Base-by-base conservation (phyloP, 2,797 vertebrate genomes). In the Lindbergichthys nudifrons region DNA sequence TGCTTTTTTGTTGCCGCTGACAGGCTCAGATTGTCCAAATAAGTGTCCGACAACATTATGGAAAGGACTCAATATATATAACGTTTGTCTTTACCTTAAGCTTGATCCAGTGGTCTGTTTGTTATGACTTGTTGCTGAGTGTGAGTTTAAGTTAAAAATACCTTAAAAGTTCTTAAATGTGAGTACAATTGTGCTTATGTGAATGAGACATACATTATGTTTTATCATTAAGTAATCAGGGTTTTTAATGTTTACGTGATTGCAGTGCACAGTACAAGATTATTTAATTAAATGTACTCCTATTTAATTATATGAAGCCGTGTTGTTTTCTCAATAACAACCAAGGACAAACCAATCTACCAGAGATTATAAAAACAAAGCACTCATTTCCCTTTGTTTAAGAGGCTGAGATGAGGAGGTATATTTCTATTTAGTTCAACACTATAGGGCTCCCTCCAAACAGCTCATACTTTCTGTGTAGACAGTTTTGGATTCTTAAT, bases 401-500 rank as follows among this genome's bases (percentile, higher is more conserved):
- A 59, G n/a, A 47, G 9, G 9, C 45, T 60, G 4, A 57, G 43
- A 45, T 0, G 1, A 56, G 46, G 21, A 21, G 16, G 4, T 6
- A 10, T 61, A 15, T 75, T 71, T 60, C 6, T 47, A 8, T 43
- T 32, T 47, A 30, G 16, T 26, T 32, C 62, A 7, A 43, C 57
- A 62, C 74, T 60, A 21, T 53, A 60, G 15, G 21, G 26, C 32
- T 73, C 43, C 46, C 39, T 68, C 41, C 36, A 45, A 68, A 59
- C 43, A 43, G 61, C 64, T 72, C 42, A 52, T 56, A 43, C 32
- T 72, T 73, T 77, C 39, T 54, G 10, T 54, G 57, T 58, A 18
- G 46, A 65, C 63, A 79, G 21, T 67, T 69, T 63, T 26, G 42
- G 73, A 51, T 70, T 80, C 59, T 47, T 75, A 68, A 79, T 78